Percentiles rank a stretch among this genome's conserved stretches.
Conservation (phyloP, 2,113 vertebrate species). For the Toxostoma redivivum region DNA sequence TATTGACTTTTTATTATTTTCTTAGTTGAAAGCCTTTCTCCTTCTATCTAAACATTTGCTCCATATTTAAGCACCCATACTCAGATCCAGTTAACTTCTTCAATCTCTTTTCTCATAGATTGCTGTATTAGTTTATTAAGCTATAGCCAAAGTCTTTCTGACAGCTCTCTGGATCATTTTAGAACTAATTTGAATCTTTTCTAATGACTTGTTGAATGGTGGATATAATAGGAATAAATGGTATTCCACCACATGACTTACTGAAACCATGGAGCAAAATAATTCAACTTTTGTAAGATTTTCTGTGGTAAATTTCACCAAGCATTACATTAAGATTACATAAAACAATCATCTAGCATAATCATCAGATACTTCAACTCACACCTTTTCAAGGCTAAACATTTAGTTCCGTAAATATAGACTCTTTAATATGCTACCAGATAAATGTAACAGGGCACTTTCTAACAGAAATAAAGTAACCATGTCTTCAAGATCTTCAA, state of each 20-base stretch:
- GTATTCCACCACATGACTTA: not conserved
- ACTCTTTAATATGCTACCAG: not conserved
- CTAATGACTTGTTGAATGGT: not conserved
- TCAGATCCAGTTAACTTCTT: not conserved
- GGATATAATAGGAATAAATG: not conserved
- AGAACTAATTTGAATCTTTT: not conserved
- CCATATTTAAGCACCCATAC: not conserved
- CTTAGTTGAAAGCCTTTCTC: not conserved
- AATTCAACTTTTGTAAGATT: not conserved
- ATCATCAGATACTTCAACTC: not conserved
- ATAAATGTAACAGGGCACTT: not conserved
- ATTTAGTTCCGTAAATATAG: not conserved
- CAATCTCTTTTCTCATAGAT: not conserved
- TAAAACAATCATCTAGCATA: not conserved
- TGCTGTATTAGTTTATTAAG: not conserved
- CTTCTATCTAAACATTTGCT: not conserved
- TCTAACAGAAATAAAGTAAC: not conserved
- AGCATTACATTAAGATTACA: not conserved
- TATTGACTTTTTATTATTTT: not conserved
- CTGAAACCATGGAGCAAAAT: not conserved
- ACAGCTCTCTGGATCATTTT: not conserved
- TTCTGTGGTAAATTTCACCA: not conserved
- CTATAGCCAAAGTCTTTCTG: not conserved
- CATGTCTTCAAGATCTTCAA: not conserved
- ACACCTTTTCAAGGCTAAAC: not conserved